Evolutionary conservation across 2,113 vertebrate genomes (phyloP).

Genomic region (Ciconia boyciana): DNA sequence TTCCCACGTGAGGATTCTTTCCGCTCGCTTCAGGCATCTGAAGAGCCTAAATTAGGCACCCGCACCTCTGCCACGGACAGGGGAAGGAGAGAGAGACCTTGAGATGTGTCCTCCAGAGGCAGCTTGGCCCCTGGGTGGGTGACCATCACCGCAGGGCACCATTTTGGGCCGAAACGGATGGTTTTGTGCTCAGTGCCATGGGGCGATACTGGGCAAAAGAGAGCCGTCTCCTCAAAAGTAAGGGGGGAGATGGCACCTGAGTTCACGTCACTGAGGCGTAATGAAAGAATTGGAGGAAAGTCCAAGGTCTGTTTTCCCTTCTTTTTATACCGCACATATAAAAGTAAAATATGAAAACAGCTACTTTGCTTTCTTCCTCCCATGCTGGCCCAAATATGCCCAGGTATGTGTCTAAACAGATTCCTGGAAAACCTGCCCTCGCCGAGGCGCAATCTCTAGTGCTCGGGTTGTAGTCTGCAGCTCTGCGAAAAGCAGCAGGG

Average conservation of each 20-base stretch:
- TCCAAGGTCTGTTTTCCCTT: neutral
- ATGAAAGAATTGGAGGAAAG: neutral
- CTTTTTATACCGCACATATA: neutral
- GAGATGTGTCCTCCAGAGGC: neutral
- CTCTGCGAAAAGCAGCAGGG: neutral
- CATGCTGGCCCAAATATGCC: neutral
- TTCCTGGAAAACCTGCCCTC: neutral
- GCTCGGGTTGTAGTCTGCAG: neutral
- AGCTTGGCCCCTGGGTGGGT: rapidly evolving
- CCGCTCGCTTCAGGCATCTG: neutral
- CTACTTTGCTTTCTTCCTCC: neutral
- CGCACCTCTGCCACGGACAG: neutral
- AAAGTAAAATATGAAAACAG: constrained; percentile 1
- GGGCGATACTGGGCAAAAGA: rapidly evolving
- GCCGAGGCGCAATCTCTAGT: rapidly evolving
- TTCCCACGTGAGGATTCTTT: constrained; percentile 52
- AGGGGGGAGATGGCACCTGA: neutral
- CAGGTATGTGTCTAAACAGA: constrained; percentile 22
- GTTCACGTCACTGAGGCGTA: rapidly evolving
- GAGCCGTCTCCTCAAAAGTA: neutral
- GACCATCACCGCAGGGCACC: rapidly evolving
- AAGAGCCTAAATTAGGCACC: constrained; percentile 4
- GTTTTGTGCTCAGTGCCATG: neutral
- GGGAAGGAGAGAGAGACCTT: neutral
- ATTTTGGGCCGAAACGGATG: neutral